phyloP scores from a whole-genome alignment of 1,140 invertebrate genomes.

The Adoxophyes honmai region DNA sequence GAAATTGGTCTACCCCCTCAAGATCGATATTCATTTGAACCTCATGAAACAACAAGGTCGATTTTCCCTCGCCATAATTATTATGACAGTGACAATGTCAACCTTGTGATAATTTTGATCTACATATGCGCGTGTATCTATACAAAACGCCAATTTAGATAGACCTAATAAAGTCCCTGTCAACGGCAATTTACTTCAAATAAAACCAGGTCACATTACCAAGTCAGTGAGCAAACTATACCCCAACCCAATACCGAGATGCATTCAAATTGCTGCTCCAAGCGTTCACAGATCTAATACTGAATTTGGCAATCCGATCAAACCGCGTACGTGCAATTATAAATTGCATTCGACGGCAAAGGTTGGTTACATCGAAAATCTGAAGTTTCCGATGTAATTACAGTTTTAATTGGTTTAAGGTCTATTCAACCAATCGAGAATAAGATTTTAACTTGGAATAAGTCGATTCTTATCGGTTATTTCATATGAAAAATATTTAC shows the following conservation, averaged over 20 bases:
- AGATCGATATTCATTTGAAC: too few species aligned
- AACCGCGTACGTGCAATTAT: slow-evolving; percentile 50
- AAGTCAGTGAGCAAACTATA: slow-evolving; percentile 9
- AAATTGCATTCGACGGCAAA: slow-evolving; percentile 16
- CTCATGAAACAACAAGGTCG: too few species aligned
- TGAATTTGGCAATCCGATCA: slow-evolving; percentile 42
- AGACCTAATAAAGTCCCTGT: neutral
- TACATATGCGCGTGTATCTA: too few species aligned
- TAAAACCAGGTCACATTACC: slow-evolving; percentile 5
- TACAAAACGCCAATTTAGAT: neutral
- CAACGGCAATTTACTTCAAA: neutral
- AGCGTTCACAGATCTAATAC: slow-evolving; percentile 41
- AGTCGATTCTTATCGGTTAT: too few species aligned
- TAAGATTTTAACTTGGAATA: neutral
- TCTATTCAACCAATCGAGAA: neutral
- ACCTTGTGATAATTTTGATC: too few species aligned
- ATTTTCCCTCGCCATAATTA: too few species aligned
- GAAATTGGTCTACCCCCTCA: too few species aligned
- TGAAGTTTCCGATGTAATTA: neutral
- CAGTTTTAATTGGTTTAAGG: neutral
- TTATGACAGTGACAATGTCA: too few species aligned
- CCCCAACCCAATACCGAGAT: slow-evolving; percentile 27
- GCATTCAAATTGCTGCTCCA: slow-evolving; percentile 22
- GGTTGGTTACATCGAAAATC: neutral
- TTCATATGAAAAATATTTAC: too few species aligned